phyloP scores from a whole-genome alignment of 2,113 vertebrate genomes.

The Phyllostomus hastatus region DNA sequence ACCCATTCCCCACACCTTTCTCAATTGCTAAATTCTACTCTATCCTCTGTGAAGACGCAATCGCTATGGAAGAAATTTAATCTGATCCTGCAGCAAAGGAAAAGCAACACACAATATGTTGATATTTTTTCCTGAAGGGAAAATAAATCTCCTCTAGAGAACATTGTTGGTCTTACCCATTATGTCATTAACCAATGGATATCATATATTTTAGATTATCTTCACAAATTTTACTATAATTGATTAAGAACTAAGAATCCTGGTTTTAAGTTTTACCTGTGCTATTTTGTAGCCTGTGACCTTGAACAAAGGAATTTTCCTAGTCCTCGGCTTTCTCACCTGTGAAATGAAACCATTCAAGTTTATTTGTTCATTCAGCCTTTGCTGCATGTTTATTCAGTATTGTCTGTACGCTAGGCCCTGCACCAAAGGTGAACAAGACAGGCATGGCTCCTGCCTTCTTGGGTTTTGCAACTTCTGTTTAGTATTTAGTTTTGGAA shows the following conservation, averaged over 20 bases:
- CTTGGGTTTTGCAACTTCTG: not conserved
- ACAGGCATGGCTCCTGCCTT: not conserved
- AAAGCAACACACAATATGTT: not conserved
- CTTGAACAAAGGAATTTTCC: not conserved
- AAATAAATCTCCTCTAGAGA: not conserved
- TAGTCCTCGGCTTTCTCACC: not conserved
- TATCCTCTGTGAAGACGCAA: not conserved
- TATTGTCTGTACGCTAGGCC: not conserved
- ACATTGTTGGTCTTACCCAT: not conserved
- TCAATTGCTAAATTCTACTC: not conserved
- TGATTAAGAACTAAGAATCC: not conserved
- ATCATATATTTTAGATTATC: not conserved
- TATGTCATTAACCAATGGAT: not conserved
- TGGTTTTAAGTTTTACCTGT: not conserved
- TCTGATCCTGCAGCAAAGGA: not conserved
- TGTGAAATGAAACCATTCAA: not conserved
- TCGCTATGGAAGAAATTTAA: not conserved
- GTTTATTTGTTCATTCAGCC: not conserved
- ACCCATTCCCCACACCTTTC: not conserved
- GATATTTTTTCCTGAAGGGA: not conserved
- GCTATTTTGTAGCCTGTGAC: not conserved
- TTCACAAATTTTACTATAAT: conserved; percentile 10
- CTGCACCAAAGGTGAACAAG: not conserved
- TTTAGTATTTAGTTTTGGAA: not conserved
- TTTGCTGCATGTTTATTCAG: not conserved